Conservation (phyloP, 2,113 vertebrate genomes). For the Procavia capensis region DNA sequence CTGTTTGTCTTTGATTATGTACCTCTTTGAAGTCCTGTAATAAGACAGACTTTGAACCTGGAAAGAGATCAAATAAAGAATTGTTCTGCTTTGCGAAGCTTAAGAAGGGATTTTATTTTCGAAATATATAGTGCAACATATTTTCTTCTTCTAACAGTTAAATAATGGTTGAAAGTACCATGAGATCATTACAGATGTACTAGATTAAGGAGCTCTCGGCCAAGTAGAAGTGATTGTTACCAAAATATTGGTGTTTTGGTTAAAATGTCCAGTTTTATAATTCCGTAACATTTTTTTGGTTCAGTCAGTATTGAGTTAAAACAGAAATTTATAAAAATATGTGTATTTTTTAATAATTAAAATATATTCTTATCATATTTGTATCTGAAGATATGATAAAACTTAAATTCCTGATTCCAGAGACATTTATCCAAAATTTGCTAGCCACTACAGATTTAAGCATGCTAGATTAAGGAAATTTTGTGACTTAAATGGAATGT, state of each 20-base stretch:
- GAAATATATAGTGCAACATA: constrained; percentile 95
- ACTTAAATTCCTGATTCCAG: constrained; percentile 65
- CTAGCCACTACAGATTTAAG: constrained; percentile 44
- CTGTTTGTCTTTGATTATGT: constrained; percentile 99
- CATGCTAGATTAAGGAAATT: constrained; percentile 66
- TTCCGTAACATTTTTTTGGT: constrained; percentile 84
- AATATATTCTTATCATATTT: constrained; percentile 70
- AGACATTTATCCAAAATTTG: constrained; percentile 71
- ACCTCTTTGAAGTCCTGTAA: constrained; percentile 99
- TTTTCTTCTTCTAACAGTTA: constrained; percentile 92
- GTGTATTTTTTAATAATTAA: no score
- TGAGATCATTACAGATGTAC: constrained; percentile 94
- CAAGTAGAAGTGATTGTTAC: constrained; percentile 86
- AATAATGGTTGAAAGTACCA: constrained; percentile 92
- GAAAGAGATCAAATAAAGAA: constrained; percentile 99
- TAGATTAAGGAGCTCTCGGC: constrained; percentile 90
- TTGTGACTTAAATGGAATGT: constrained; percentile 50
- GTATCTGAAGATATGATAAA: constrained; percentile 70
- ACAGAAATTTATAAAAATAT: constrained; percentile 71
- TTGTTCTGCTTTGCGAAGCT: constrained; percentile 97
- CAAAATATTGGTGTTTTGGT: constrained; percentile 84
- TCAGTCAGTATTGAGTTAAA: constrained; percentile 77
- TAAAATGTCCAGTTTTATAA: constrained; percentile 81
- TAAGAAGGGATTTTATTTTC: constrained; percentile 98
- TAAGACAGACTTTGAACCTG: constrained; percentile 99